Percentiles rank a stretch among this genome's conserved stretches.
These are phyloP conservation scores for Leucophenga montana DNA, from an alignment of 2,888 invertebrate species.

Conservation along the genomic window DNA sequence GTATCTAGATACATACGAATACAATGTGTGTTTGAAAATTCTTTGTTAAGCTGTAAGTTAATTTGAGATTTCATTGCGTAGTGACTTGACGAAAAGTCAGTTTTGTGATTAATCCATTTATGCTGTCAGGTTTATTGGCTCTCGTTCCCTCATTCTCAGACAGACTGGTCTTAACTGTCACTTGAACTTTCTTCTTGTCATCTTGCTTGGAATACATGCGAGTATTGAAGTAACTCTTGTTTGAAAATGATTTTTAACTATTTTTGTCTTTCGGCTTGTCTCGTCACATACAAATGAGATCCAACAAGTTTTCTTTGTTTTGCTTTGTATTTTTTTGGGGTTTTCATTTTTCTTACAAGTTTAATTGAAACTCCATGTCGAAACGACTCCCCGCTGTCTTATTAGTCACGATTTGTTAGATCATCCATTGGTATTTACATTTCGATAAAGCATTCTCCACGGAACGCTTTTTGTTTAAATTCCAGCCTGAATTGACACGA, in stretches of 20 bases:
- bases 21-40: background rate
- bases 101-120: slow-evolving; percentile 67
- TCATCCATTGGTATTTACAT: background rate
- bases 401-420: slow-evolving; percentile 70
- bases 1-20: slow-evolving; percentile 29
- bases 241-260: slow-evolving; percentile 14
- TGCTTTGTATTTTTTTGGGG: background rate
- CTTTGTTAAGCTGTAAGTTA: slow-evolving; percentile 7
- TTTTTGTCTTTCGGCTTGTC: slow-evolving; percentile 24
- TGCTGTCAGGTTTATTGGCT: slow-evolving; percentile 69
- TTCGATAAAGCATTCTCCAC: background rate
- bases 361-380: slow-evolving; percentile 59
- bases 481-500: slow-evolving; percentile 10
- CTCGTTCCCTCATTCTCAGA: slow-evolving; percentile 26
- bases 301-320: slow-evolving; percentile 49
- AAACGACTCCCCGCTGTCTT: slow-evolving; percentile 66
- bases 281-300: slow-evolving; percentile 51
- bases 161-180: slow-evolving; percentile 32
- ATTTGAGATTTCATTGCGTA: slow-evolving; percentile 51
- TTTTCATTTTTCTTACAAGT: slow-evolving; percentile 25
- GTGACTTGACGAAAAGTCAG: slow-evolving; percentile 72
- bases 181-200: slow-evolving; percentile 62
- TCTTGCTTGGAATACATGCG: slow-evolving; percentile 41
- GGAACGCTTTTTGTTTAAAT: slow-evolving; percentile 11
- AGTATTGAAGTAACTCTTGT: slow-evolving; percentile 5